phyloP scores from a whole-genome alignment of 2,888 invertebrate genomes.

The Polydrusus cervinus region DNA sequence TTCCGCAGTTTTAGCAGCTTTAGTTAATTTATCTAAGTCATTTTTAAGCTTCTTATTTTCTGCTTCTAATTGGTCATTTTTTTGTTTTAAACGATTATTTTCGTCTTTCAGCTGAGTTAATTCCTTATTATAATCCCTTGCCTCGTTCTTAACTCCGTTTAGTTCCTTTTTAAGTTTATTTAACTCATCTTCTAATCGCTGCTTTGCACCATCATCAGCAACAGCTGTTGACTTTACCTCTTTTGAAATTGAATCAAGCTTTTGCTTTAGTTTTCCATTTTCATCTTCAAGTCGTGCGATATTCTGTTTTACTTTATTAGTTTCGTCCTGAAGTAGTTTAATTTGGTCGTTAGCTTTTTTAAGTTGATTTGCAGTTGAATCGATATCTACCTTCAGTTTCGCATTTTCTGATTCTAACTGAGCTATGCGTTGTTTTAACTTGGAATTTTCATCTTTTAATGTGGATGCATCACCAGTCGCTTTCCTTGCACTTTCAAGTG shows the following conservation, averaged over 20 bases:
- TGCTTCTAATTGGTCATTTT: conserved; percentile 55
- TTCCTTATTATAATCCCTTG: conserved; percentile 25
- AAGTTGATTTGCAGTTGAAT: conserved; percentile 37
- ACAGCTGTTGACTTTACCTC: conserved; percentile 46
- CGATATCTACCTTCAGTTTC: conserved; percentile 57
- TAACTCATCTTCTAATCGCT: conserved; percentile 39
- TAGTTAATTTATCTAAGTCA: conserved; percentile 55
- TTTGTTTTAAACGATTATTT: conserved; percentile 45
- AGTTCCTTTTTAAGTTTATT: conserved; percentile 44
- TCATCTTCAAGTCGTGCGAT: neutral
- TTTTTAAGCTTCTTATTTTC: conserved; percentile 58
- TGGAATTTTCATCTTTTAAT: conserved; percentile 51
- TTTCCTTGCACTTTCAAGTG: conserved; percentile 55
- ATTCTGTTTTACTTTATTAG: conserved; percentile 57
- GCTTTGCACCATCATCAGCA: conserved; percentile 33
- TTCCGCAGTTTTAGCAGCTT: conserved; percentile 27
- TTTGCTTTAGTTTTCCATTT: conserved; percentile 22
- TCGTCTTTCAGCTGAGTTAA: conserved; percentile 33
- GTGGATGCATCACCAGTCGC: conserved; percentile 33
- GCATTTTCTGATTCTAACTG: conserved; percentile 59
- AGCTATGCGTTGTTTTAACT: conserved; percentile 51
- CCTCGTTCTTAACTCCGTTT: conserved; percentile 34
- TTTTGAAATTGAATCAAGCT: conserved; percentile 43
- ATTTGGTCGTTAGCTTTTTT: conserved; percentile 43
- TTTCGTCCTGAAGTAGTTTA: conserved; percentile 54